Conservation (phyloP, 2,113 vertebrate species). For the Calidris pygmaea region DNA sequence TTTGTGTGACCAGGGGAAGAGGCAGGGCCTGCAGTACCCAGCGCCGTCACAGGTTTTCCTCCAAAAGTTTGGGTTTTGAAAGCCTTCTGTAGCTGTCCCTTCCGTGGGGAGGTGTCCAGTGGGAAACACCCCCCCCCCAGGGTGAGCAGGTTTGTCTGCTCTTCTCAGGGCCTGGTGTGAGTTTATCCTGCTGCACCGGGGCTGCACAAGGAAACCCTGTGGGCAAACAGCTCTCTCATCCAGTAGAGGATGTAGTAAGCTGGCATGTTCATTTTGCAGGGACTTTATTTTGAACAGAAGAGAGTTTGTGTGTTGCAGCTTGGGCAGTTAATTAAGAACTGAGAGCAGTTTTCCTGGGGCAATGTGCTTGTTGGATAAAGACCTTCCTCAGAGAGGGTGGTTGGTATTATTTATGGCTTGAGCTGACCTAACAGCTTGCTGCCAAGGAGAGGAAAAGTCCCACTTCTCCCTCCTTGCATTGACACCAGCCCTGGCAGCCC, state of each 20-base stretch:
- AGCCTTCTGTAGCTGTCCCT: not conserved
- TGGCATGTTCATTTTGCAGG: not conserved
- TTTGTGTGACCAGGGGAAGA: not conserved
- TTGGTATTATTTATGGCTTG: slow-evolving; percentile 8
- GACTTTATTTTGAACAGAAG: not conserved
- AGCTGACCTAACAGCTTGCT: not conserved
- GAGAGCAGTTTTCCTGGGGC: not conserved
- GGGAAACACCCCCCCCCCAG: not conserved
- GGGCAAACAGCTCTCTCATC: not conserved
- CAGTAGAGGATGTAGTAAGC: not conserved
- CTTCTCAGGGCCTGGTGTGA: not conserved
- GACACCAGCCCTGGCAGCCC: not conserved
- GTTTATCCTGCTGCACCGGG: not conserved
- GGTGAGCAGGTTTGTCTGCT: not conserved
- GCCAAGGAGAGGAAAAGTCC: not conserved
- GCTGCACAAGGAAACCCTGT: not conserved
- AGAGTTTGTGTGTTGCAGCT: not conserved
- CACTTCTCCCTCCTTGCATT: not conserved
- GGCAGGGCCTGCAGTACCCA: not conserved
- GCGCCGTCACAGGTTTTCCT: not conserved
- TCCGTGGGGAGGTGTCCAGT: not conserved
- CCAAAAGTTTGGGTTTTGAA: not conserved
- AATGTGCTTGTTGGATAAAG: not conserved
- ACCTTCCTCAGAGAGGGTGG: not conserved
- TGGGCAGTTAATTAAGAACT: not conserved